phyloP scores from a whole-genome alignment of 1,140 invertebrate species.

The Diabrotica undecimpunctata region DNA sequence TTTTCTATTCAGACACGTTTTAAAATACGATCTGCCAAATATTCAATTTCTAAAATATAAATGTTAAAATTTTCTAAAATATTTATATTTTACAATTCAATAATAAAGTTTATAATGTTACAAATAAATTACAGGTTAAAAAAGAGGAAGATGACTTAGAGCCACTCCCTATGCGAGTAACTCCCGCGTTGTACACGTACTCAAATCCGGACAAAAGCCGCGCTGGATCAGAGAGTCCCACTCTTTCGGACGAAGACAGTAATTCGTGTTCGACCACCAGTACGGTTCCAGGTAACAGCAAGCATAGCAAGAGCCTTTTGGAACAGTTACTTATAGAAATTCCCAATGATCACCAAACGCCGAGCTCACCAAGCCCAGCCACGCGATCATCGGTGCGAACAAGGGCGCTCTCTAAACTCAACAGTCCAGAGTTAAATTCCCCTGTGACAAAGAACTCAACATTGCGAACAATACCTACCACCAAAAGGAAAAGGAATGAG shows the following conservation, averaged over 20 bases:
- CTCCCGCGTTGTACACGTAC: slow-evolving; percentile 71
- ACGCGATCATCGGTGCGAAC: slow-evolving; percentile 54
- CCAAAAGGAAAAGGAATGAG: slow-evolving; percentile 71
- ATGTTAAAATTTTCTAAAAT: no score
- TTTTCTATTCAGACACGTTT: no score
- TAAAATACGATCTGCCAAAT: no score
- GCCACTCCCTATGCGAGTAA: slow-evolving; percentile 65
- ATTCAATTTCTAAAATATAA: no score
- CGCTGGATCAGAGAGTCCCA: slow-evolving; percentile 32
- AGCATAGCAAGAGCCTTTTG: slow-evolving; percentile 58
- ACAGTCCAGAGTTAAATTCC: slow-evolving; percentile 62
- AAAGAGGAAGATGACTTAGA: slow-evolving; percentile 19
- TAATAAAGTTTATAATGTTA: no score
- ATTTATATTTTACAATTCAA: no score
- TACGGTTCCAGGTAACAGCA: slow-evolving; percentile 16
- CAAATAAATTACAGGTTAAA: slow-evolving; percentile 14
- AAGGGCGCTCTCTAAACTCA: slow-evolving; percentile 66
- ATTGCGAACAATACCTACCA: slow-evolving; percentile 33
- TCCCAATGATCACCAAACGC: slow-evolving; percentile 50
- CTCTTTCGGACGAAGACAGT: slow-evolving; percentile 30
- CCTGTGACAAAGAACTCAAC: slow-evolving; percentile 38
- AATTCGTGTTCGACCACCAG: slow-evolving; percentile 27
- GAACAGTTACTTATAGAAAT: slow-evolving; percentile 77
- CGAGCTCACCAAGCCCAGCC: slow-evolving; percentile 42
- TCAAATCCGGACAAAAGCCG: slow-evolving; percentile 58